phyloP scores from a whole-genome alignment of 2,113 vertebrate species.

The Ibidorhyncha struthersii region DNA sequence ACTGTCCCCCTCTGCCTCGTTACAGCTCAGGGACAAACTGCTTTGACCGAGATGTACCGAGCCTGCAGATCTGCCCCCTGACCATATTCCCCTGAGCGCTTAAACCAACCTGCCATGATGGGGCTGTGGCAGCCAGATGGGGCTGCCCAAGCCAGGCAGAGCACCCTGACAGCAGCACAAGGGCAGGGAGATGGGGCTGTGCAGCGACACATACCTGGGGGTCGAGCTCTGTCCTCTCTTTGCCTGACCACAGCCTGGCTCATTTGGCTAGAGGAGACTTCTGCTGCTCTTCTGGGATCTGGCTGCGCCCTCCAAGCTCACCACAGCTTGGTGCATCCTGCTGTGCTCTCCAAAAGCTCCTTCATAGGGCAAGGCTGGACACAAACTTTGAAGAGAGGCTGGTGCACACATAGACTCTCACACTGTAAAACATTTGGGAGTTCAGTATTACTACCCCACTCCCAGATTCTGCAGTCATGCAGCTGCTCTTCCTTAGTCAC shows the following conservation, averaged over 20 bases:
- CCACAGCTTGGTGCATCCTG: neutral
- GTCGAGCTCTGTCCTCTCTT: neutral
- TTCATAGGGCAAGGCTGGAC: neutral
- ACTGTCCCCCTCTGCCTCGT: neutral
- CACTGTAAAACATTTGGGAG: neutral
- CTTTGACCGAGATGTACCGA: neutral
- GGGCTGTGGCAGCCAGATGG: neutral
- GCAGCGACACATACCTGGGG: neutral
- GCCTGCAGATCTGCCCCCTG: neutral
- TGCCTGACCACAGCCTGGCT: neutral
- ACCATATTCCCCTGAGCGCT: neutral
- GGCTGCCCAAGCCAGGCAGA: neutral
- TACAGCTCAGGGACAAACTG: neutral
- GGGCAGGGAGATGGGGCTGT: neutral
- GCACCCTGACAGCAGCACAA: neutral
- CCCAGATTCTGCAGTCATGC: neutral
- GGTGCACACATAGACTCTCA: neutral
- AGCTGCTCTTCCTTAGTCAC: neutral
- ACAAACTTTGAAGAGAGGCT: neutral
- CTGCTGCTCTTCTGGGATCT: neutral
- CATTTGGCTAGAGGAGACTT: neutral
- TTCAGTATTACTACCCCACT: accelerated
- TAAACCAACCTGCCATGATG: too few relatives aligned
- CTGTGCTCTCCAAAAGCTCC: neutral
- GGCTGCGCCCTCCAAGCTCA: neutral